phyloP scores from a whole-genome alignment of 2,888 invertebrate species.

The Mesorhabditis belari region DNA sequence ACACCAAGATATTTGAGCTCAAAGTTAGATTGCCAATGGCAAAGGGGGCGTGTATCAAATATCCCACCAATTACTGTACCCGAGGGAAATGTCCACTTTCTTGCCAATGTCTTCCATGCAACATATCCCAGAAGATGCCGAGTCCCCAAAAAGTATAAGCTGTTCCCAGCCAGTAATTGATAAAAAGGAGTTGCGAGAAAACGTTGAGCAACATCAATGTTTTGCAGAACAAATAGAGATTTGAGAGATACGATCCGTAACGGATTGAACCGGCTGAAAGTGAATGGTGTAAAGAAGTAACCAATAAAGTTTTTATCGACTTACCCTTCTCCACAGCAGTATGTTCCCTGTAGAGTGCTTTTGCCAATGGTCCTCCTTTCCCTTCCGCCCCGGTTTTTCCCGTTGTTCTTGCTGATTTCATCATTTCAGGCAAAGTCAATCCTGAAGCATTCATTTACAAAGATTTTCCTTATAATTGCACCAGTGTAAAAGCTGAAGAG shows the following conservation, averaged over 20 bases:
- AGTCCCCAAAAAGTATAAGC: conserved; percentile 51
- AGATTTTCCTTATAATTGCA: neutral
- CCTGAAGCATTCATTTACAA: neutral
- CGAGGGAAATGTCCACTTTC: conserved; percentile 52
- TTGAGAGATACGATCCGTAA: conserved; percentile 19
- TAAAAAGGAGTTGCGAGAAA: conserved; percentile 24
- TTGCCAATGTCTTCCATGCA: conserved; percentile 48
- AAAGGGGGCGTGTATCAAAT: no score
- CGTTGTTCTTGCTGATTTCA: neutral
- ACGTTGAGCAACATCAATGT: conserved; percentile 23
- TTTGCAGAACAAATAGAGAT: conserved; percentile 14
- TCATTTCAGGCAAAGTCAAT: neutral
- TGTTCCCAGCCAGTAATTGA: conserved; percentile 37
- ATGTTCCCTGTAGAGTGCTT: neutral
- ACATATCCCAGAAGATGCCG: conserved; percentile 50
- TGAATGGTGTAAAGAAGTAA: neutral
- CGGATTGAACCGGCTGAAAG: neutral
- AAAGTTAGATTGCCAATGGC: no score
- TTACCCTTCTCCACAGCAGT: neutral
- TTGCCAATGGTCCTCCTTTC: neutral
- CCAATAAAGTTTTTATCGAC: neutral
- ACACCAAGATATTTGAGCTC: no score
- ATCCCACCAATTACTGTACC: neutral
- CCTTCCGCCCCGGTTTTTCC: neutral
- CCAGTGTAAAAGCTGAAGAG: conserved; percentile 30